Base-by-base conservation (phyloP, 2,113 vertebrate species). In the Synodontis membranacea region DNA sequence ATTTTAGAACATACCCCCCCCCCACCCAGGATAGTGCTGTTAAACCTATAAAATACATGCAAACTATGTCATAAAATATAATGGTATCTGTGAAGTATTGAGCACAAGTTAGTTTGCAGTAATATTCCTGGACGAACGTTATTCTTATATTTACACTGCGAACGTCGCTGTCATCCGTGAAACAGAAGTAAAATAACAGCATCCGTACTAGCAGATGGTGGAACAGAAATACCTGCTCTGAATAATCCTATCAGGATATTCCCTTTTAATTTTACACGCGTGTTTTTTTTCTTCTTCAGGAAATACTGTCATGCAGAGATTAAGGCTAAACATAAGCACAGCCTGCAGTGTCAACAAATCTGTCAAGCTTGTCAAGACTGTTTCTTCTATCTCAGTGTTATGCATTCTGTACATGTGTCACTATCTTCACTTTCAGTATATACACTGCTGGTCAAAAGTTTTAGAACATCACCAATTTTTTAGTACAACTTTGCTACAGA, bases 311-410 rank as follows among this genome's bases (percentile, higher is more conserved):
- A 34, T 3, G 4, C 39, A 62, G 56, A 42, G 79, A 81, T 81
- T 42, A 81, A 60, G 37, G 52, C 54, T 81, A 42, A 5, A 44
- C 79, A 54, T 14, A 37, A 56, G 52, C 78, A 60, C 23, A 17
- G 79, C 34, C 1, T 81, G 79, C 54, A 44, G 79, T n/a, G n/a
- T 62, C 44, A 81, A 44, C 62, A 81, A 81, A 81, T 81, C 37
- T 81, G 37, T 81, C 11, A 5, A 42, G 12, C 21, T 75, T 14
- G 46, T n/a, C n/a, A n/a, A n/a, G n/a, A n/a, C 4, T 19, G 2
- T 11, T 75, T n/a, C 72, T 75, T 5, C 14, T 75, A 48, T 56
- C 50, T 80, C 52, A 56, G n/a, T 54, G 9, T 54, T 52, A 54
- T 54, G 76, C 31, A 80, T 25, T 56, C 21, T 78, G 74, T 12